These are phyloP conservation scores for Acrocephalus kingi DNA, from an alignment of 2,113 vertebrate genomes.

Conservation along the genomic window DNA sequence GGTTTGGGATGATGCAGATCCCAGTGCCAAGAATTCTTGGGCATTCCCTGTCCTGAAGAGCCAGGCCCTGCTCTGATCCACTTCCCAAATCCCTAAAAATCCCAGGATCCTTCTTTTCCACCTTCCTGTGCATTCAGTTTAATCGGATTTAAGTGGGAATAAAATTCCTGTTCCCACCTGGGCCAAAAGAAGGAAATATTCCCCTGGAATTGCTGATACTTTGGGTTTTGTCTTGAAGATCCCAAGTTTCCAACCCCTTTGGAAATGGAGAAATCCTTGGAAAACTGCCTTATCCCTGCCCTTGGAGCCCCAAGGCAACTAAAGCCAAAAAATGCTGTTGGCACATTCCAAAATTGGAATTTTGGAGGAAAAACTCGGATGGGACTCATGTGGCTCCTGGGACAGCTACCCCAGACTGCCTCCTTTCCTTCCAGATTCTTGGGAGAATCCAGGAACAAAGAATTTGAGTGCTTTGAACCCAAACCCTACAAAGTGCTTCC, in stretches of 20 bases:
- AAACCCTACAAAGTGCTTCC: background rate
- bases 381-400: background rate
- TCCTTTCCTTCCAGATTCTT: background rate
- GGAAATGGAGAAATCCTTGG: background rate
- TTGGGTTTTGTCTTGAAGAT: background rate
- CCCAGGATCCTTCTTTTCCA: background rate
- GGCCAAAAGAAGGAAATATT: background rate
- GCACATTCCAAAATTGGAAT: background rate
- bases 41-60: background rate
- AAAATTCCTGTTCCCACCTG: background rate
- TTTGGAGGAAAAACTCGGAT: background rate
- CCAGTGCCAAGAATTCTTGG: background rate
- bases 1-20: background rate
- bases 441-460: background rate
- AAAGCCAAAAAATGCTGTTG: background rate
- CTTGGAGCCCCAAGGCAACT: background rate
- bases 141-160: background rate
- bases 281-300: background rate
- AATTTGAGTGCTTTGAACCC: background rate
- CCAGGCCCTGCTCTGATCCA: accelerated
- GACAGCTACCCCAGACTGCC: background rate
- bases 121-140: accelerated
- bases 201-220: background rate
- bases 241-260: background rate
- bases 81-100: background rate